Conservation (phyloP, 2,888 invertebrate species). For the Tinea semifulvella region DNA sequence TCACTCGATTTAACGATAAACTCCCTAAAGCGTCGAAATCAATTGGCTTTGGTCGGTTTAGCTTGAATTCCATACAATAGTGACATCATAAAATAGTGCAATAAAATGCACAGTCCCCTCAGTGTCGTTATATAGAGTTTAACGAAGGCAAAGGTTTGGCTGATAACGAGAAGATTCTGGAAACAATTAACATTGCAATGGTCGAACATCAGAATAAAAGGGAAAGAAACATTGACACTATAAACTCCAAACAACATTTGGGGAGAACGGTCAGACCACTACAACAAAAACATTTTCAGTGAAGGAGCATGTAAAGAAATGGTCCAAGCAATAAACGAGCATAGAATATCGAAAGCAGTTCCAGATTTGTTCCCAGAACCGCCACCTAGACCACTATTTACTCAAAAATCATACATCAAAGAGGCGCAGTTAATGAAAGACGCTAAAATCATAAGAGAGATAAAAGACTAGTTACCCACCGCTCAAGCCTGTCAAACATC, state of each 20-base stretch:
- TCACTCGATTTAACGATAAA: no score
- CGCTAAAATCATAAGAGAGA: no score
- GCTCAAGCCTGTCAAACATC: conserved; percentile 13
- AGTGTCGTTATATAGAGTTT: no score
- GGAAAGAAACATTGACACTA: conserved; percentile 16
- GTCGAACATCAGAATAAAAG: conserved; percentile 25
- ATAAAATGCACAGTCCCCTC: no score
- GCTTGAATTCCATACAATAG: no score
- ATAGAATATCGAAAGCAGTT: background rate
- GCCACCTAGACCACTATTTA: conserved; percentile 28
- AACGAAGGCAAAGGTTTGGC: conserved; percentile 15
- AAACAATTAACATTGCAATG: conserved; percentile 41
- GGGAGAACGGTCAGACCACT: conserved; percentile 14
- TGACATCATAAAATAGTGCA: no score
- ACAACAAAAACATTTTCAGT: conserved; percentile 16
- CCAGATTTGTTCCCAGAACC: conserved; percentile 27
- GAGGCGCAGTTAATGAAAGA: no score
- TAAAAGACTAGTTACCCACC: conserved; percentile 20
- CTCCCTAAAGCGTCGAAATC: no score
- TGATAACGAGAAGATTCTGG: conserved; percentile 27
- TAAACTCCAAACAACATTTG: conserved; percentile 18
- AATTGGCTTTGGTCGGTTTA: no score
- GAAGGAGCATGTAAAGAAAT: conserved; percentile 21
- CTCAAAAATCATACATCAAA: conserved; percentile 22
- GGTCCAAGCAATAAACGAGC: conserved; percentile 21